A percentile compares a stretch with the other conserved stretches of the same genome.
phyloP scores from a whole-genome alignment of 1,140 invertebrate species.

The Asbolus verrucosus region DNA sequence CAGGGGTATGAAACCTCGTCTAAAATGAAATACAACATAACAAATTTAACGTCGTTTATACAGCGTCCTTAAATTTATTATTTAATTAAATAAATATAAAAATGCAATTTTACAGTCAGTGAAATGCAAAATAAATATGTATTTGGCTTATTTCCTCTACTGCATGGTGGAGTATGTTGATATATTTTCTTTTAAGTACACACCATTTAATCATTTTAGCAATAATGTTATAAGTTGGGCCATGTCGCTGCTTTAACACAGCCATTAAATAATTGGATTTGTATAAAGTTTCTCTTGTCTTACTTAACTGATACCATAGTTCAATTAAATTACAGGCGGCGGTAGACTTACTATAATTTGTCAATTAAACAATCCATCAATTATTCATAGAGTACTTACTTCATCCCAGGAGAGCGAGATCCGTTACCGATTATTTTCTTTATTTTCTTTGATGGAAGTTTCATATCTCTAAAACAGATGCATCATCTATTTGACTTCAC shows the following conservation, averaged over 20 bases:
- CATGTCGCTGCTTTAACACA: not conserved
- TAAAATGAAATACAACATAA: too few species aligned
- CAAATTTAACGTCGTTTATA: too few species aligned
- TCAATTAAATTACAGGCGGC: slow-evolving; percentile 41
- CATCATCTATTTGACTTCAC: slow-evolving; percentile 1
- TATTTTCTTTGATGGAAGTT: slow-evolving; percentile 10
- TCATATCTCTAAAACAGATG: slow-evolving; percentile 7
- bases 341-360: slow-evolving; percentile 40
- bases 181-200: too few species aligned
- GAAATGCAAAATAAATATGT: too few species aligned
- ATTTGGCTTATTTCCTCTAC: too few species aligned
- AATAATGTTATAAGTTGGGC: slow-evolving; percentile 5
- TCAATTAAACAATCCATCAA: slow-evolving; percentile 44
- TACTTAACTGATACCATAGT: slow-evolving; percentile 28
- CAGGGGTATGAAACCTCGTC: too few species aligned
- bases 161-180: too few species aligned
- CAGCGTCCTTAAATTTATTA: too few species aligned
- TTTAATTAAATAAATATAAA: too few species aligned
- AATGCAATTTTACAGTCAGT: too few species aligned
- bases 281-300: slow-evolving; percentile 19
- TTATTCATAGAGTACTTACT: slow-evolving; percentile 41
- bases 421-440: slow-evolving; percentile 30
- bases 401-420: slow-evolving; percentile 24
- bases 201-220: slow-evolving; percentile 27
- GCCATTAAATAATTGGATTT: slow-evolving; percentile 13